A percentile compares a stretch with the other conserved stretches of the same genome.
These are phyloP conservation scores for Callospermophilus lateralis DNA, from an alignment of 2,113 vertebrate species.

Conservation along the genomic window DNA sequence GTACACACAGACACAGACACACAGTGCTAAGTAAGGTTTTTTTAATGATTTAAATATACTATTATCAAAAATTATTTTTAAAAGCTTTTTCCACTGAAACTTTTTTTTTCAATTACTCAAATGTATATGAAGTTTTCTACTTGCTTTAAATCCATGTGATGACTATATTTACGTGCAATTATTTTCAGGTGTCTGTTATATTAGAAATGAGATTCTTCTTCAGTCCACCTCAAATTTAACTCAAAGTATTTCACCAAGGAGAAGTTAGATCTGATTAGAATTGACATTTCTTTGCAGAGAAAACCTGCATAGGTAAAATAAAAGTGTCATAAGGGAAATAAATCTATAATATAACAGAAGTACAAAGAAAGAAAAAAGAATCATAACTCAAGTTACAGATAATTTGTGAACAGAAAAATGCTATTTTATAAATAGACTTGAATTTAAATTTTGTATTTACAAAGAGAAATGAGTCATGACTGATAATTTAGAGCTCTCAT, in stretches of 20 bases:
- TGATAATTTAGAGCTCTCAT: not conserved
- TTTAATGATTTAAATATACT: constrained; percentile 19
- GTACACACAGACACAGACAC: not conserved
- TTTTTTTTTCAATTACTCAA: not conserved
- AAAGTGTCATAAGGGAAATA: constrained; percentile 44
- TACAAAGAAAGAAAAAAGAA: not conserved
- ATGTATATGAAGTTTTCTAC: not conserved
- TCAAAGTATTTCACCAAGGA: constrained; percentile 33
- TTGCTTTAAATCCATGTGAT: not conserved
- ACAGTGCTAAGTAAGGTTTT: not conserved
- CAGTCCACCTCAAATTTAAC: constrained; percentile 44
- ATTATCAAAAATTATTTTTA: constrained; percentile 22
- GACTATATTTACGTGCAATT: constrained; percentile 3
- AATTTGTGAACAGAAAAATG: not conserved
- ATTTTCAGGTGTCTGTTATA: constrained; percentile 15
- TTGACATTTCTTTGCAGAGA: constrained; percentile 31
- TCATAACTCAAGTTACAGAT: not conserved
- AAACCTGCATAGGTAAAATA: not conserved
- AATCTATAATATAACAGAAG: not conserved
- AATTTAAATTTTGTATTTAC: constrained; percentile 47
- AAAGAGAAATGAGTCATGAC: constrained; percentile 2
- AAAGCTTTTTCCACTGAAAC: not conserved
- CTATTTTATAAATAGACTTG: constrained; percentile 24
- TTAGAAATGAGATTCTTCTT: not conserved
- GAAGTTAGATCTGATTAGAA: constrained; percentile 54